Conservation (phyloP, 2,797 vertebrate species). For the Forpus xanthops region DNA sequence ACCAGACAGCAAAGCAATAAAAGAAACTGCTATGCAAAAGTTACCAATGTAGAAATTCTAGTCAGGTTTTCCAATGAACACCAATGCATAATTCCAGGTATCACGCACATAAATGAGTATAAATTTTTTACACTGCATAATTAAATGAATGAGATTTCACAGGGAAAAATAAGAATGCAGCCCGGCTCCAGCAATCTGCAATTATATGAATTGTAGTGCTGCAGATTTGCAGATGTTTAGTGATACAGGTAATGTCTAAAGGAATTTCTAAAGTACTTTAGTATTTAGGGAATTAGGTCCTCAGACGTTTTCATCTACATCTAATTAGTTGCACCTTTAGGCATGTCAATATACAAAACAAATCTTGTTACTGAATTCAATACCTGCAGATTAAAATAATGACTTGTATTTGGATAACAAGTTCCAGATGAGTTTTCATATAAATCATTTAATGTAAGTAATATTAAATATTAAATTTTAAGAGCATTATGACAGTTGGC, state of each 20-base stretch:
- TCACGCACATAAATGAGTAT: neutral
- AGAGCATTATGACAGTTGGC: neutral
- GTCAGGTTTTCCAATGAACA: neutral
- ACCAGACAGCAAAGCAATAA: neutral
- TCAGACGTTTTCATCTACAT: neutral
- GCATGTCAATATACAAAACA: neutral
- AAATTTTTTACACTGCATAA: neutral
- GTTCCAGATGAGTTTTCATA: neutral
- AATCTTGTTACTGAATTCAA: neutral
- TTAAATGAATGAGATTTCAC: neutral
- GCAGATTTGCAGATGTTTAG: neutral
- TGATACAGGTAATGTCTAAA: neutral
- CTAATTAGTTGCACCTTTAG: neutral
- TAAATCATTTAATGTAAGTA: neutral
- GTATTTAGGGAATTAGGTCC: slow-evolving; percentile 8
- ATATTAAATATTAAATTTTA: slow-evolving; percentile 5
- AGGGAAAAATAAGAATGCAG: neutral
- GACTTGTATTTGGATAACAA: neutral
- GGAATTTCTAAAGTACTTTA: slow-evolving; percentile 6
- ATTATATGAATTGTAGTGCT: neutral
- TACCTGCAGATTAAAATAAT: slow-evolving; percentile 5
- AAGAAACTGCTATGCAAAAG: neutral
- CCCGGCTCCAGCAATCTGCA: neutral
- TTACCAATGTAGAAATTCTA: neutral
- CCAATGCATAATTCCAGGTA: neutral